Base-by-base conservation (phyloP, 2,888 invertebrate genomes). In the Hydrotaea cyrtoneurina region DNA sequence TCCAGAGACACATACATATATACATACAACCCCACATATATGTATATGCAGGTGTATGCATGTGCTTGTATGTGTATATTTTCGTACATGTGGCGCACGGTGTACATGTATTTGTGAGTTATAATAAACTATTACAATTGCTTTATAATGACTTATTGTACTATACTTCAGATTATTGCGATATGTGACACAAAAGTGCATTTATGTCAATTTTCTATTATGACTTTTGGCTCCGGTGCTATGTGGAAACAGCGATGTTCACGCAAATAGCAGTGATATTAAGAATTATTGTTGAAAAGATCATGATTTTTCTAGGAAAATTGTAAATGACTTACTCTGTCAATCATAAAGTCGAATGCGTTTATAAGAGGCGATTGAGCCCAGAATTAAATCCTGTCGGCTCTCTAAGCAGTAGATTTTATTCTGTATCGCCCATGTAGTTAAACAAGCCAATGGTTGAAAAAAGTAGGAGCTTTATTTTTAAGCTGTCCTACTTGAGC, bases 91-190 rank as follows among this genome's bases (percentile, higher is more conserved):
- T 64, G 11, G 1, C n/a, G n/a, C 13, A 64, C 43, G 21, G 23
- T 76, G 46, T 19, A 57, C 64, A 74, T 76, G 55, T 39, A 69
- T 64, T 64, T 81, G 31, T 81, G 72, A 17, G 43, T 26, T 64
- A 81, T 75, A 57, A 76, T 78, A 81, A 69, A 81, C 81, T 64
- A 78, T 78, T 72, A 50, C 78, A 81, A 84, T 81, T 84, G 80
- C 72, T 76, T 84, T 78, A 59, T 84, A 81, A 84, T 78, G 80
- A 66, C 72, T 81, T 57, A 43, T 75, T 57, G 72, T 64, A 39
- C 64, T 17, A 53, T 50, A 80, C 80, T 80, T 74, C 71, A 83
- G 78, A 74, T 80, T 77, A 66, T 46, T 76, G 57, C 13, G 75
- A 76, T 76, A 76, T 79, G 46, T 62, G 72, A 57, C 64, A 76